A percentile compares a stretch with the other conserved stretches of the same genome.
phyloP scores from a whole-genome alignment of 2,797 vertebrate genomes.

The Bradypus variegatus region DNA sequence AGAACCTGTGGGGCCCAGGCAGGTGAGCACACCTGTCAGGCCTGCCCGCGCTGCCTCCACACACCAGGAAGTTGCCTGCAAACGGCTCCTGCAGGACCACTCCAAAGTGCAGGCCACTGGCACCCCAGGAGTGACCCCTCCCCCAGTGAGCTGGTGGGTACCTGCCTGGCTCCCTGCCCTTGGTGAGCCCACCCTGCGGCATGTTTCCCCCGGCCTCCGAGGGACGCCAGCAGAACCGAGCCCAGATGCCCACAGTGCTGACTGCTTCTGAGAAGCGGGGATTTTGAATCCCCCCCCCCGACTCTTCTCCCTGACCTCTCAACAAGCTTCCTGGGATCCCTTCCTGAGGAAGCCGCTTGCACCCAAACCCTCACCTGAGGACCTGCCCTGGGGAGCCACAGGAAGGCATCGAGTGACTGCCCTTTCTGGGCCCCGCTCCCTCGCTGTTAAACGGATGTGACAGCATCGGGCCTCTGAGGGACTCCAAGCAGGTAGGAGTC shows the following conservation, averaged over 20 bases:
- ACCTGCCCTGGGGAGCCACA: not conserved
- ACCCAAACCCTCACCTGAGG: not conserved
- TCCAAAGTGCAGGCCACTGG: not conserved
- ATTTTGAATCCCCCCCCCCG: not conserved
- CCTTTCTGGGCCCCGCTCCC: not conserved
- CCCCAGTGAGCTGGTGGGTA: not conserved
- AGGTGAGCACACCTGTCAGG: not conserved
- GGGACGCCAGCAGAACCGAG: not conserved
- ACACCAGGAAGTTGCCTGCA: too few relatives aligned
- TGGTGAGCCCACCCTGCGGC: rapidly evolving
- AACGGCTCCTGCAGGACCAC: not conserved
- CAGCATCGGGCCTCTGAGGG: not conserved
- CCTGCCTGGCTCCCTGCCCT: not conserved
- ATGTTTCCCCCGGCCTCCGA: rapidly evolving
- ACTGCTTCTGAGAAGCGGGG: not conserved
- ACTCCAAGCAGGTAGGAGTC: not conserved
- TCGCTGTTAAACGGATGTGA: not conserved
- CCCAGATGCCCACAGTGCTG: not conserved
- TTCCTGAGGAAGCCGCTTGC: not conserved
- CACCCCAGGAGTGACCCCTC: not conserved
- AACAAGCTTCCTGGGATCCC: not conserved
- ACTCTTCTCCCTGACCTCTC: not conserved
- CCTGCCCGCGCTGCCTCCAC: too few relatives aligned
- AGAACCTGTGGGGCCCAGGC: too few relatives aligned
- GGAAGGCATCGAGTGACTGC: not conserved